A percentile compares a stretch with the other conserved stretches of the same genome.
Evolutionary conservation across 1,140 invertebrate species (phyloP).

Genomic region (Druon quercuslanigerum): DNA sequence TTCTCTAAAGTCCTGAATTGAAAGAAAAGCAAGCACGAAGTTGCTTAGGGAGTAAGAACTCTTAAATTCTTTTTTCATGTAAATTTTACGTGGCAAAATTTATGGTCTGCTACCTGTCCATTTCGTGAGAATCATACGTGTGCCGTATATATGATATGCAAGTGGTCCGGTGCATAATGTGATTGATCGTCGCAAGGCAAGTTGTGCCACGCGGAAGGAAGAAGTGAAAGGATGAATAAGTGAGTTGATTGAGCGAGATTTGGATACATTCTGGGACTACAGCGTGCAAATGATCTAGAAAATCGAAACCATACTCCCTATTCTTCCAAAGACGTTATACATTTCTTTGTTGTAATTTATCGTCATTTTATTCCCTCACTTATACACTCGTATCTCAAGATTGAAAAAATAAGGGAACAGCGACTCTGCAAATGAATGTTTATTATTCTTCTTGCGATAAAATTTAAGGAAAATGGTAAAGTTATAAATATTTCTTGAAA

Average conservation of each 20-base stretch:
- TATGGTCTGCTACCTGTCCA: slow-evolving; percentile 30
- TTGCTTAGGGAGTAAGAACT: background rate
- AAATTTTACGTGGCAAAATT: slow-evolving; percentile 26
- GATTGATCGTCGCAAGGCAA: slow-evolving; percentile 45
- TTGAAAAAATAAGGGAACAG: background rate
- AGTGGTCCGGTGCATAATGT: slow-evolving; percentile 39
- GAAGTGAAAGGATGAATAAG: slow-evolving; percentile 33
- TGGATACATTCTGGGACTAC: slow-evolving; percentile 4
- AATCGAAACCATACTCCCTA: slow-evolving; percentile 42
- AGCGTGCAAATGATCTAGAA: slow-evolving; percentile 63
- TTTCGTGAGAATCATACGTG: slow-evolving; percentile 28
- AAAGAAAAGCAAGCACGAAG: no score
- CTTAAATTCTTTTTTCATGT: slow-evolving; percentile 12
- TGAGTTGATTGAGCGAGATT: slow-evolving; percentile 34
- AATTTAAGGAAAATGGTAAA: no score
- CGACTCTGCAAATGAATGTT: no score
- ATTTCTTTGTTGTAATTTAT: background rate
- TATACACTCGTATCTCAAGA: background rate
- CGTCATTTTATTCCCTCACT: background rate
- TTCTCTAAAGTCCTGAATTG: background rate
- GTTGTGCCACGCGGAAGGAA: slow-evolving; percentile 35
- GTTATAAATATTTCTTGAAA: background rate
- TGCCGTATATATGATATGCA: slow-evolving; percentile 26
- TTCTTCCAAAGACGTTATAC: background rate
- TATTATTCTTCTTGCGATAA: no score